Evolutionary conservation across 2,113 vertebrate genomes (phyloP), one percentile per base, ranked within the genome.

Genomic region (Tamias sibiricus): DNA sequence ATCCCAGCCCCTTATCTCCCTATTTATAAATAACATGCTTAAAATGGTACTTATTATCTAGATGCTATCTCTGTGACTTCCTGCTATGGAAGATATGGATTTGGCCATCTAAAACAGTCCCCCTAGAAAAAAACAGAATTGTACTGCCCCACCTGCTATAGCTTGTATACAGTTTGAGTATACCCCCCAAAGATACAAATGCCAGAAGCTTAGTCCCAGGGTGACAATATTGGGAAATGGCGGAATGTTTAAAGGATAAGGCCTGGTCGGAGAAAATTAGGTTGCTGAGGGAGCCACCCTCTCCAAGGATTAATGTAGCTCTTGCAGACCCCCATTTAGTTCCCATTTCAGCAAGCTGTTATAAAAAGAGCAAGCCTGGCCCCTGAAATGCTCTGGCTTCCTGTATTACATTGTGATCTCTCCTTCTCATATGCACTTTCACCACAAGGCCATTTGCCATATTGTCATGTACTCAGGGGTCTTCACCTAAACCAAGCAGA

Each of bases 51-150:
- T 71, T 77, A 37, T 68, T 84, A 66, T 59, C 62, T 85, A 54
- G 42, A 69, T 72, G 71, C 1, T 71, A 89, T 44, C 62, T 71
- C 49, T 11, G 22, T 83, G n/a, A 64, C 72, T 93, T 64, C 16
- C 62, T 72, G 54, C 24, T 66, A 72, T 28, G 37, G 19, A 82
- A 82, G 8, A 77, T 66, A 47, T 12, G 4, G n/a, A 86, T 72
- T 81, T 92, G 37, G 44, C 57, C 80, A 17, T 87, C 37, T 68
- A 83, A 87, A 95, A 80, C 17, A 74, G 40, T 66, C 22, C 7
- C 42, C 62, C 24, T n/a, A 64, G n/a, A 89, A 88, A 95, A n/a
- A 92, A 13, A 87, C 7, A 87, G 37, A 95, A 95, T 11, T 88
- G 47, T n/a, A 83, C 1, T 8, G 71, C 37, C 40, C 40, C 24